Percentiles rank a stretch among this genome's conserved stretches.
Evolutionary conservation across 2,888 invertebrate species (phyloP).

Genomic region (Callinectes sapidus): DNA sequence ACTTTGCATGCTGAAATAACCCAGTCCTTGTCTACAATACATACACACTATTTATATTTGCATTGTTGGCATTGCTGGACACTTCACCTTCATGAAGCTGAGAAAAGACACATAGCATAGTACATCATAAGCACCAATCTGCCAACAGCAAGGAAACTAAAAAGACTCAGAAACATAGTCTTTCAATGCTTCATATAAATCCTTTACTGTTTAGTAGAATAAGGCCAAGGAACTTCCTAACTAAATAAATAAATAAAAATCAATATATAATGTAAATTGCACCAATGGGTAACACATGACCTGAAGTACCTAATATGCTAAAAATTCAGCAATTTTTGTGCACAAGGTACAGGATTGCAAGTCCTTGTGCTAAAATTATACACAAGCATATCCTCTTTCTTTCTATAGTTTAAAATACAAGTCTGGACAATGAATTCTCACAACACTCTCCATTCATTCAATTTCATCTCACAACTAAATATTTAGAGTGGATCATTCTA

Average conservation of each 20-base stretch:
- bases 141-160: constrained; percentile 51
- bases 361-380: neutral
- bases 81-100: constrained; percentile 40
- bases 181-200: constrained; percentile 22
- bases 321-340: neutral
- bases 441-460: neutral
- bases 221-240: neutral
- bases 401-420: neutral
- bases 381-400: neutral
- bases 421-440: neutral
- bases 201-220: constrained; percentile 12
- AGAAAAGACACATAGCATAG: constrained; percentile 26
- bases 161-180: neutral
- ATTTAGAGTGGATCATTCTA: too few species aligned
- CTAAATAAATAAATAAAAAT: neutral
- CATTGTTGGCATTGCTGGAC: constrained; percentile 56
- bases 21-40: neutral
- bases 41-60: constrained; percentile 26
- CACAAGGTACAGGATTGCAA: neutral
- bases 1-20: neutral
- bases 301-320: neutral
- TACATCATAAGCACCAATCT: constrained; percentile 11
- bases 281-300: neutral
- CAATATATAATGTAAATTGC: neutral
- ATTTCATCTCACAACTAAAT: neutral